phyloP scores from a whole-genome alignment of 2,888 invertebrate genomes.

The Metallyticus violacea region DNA sequence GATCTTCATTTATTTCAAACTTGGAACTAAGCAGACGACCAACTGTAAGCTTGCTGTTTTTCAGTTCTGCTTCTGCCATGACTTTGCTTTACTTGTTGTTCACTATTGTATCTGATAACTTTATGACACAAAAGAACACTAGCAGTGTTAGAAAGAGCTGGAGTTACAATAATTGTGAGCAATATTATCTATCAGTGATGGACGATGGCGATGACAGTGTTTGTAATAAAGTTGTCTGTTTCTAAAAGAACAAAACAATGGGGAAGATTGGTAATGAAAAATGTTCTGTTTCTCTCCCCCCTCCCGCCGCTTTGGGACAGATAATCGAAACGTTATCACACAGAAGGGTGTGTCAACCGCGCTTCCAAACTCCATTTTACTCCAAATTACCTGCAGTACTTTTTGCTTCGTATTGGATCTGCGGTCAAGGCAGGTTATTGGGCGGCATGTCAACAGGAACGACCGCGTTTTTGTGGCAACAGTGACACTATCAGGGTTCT shows the following conservation, averaged over 20 bases:
- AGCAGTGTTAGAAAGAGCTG: too few relatives aligned
- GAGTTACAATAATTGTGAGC: neutral
- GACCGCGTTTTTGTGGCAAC: neutral
- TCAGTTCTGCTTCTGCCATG: too few relatives aligned
- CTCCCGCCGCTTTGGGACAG: neutral
- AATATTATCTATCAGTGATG: too few relatives aligned
- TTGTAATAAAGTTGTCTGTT: neutral
- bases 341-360: neutral
- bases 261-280: neutral
- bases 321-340: neutral
- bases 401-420: neutral
- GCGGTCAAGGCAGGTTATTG: neutral
- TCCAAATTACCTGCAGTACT: constrained; percentile 2
- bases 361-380: neutral
- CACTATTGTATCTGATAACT: too few relatives aligned
- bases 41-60: too few relatives aligned
- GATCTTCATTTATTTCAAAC: too few relatives aligned
- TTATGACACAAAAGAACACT: too few relatives aligned
- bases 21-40: too few relatives aligned
- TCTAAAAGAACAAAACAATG: neutral
- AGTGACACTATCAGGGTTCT: neutral
- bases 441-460: neutral
- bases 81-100: too few relatives aligned
- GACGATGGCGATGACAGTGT: neutral
- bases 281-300: neutral